Base-by-base conservation (phyloP, 2,888 invertebrate genomes). In the Agrenia bidenticulata region DNA sequence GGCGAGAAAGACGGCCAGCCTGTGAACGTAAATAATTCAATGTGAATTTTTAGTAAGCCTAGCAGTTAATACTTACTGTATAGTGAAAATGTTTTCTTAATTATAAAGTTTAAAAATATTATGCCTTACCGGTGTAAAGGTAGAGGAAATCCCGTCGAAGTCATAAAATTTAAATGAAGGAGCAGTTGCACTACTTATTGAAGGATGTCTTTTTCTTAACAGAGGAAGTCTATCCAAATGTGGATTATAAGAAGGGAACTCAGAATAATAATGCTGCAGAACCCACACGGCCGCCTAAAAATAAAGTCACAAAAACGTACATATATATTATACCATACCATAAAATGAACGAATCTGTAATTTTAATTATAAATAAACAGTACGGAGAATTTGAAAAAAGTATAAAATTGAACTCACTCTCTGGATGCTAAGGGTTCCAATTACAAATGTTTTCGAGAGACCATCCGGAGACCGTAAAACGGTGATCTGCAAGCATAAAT, bases 401-500 rank as follows among this genome's bases (percentile, higher is more conserved):
- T 32, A n/a, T n/a, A n/a, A n/a, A n/a, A n/a, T n/a, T n/a, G n/a
- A n/a, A 11, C 32, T 32, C 11, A 32, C 32, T 77, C 96, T 83
- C 79, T 98, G 98, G 77, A 98, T 92, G 77, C 94, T 95, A 69
- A 97, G 82, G 79, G 91, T 90, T 0, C 93, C 93, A 15, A 95
- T 87, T n/a, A 88, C 86, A 80, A 92, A 96, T 0, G 92, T 89
- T 75, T 87, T 86, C 72, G 92, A 90, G 76, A 92, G 90, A 0
- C 98, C 98, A 80, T 99, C 98, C 0, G 99, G 99, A 63, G 95
- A 95, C 64, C 99, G 85, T 0, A 95, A 91, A 69, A 99, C 82
- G 69, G 73, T 73, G 61, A 77, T 70, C 74, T 74, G 59, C 79
- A 77, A 5, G 32, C 27, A 61, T 50, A 51, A 51, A 49, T 59